phyloP scores from a whole-genome alignment of 2,797 vertebrate genomes.

The Aplochiton taeniatus region DNA sequence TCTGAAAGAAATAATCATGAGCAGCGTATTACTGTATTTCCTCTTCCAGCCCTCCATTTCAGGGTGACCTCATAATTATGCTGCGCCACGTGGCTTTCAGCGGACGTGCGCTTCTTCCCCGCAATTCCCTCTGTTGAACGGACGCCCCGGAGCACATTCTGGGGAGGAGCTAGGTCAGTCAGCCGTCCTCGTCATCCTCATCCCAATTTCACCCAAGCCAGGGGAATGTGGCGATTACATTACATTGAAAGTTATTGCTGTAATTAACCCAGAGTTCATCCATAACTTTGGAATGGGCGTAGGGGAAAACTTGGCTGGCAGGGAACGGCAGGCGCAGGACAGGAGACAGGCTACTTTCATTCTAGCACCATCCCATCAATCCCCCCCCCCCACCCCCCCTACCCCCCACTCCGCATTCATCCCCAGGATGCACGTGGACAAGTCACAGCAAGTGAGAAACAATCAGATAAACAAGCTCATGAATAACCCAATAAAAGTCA shows the following conservation, averaged over 20 bases:
- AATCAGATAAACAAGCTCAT: conserved; percentile 44
- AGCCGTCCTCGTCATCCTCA: conserved; percentile 26
- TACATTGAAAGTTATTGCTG: conserved; percentile 25
- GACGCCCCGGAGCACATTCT: conserved; percentile 38
- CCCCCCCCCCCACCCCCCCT: no score
- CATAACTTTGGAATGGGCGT: conserved; percentile 12
- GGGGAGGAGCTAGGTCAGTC: conserved; percentile 47
- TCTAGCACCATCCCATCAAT: no score
- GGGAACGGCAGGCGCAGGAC: conserved; percentile 19
- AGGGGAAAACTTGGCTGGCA: conserved; percentile 15
- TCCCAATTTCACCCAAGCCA: conserved; percentile 22
- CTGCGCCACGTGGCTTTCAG: conserved; percentile 32
- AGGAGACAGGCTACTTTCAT: conserved; percentile 36
- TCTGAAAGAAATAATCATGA: conserved; percentile 54
- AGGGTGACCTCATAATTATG: conserved; percentile 50
- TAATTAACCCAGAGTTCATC: conserved; percentile 38
- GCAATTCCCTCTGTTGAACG: conserved; percentile 45
- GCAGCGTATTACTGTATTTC: conserved; percentile 33
- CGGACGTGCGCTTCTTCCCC: conserved; percentile 33
- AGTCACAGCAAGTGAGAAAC: conserved; percentile 50
- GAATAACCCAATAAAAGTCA: conserved; percentile 58
- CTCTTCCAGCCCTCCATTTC: conserved; percentile 53
- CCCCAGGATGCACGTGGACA: conserved; percentile 23
- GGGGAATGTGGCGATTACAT: conserved; percentile 26
- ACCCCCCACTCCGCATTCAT: not conserved